Evolutionary conservation across 2,113 vertebrate genomes (phyloP).

Genomic region (Trichomycterus rosablanca): DNA sequence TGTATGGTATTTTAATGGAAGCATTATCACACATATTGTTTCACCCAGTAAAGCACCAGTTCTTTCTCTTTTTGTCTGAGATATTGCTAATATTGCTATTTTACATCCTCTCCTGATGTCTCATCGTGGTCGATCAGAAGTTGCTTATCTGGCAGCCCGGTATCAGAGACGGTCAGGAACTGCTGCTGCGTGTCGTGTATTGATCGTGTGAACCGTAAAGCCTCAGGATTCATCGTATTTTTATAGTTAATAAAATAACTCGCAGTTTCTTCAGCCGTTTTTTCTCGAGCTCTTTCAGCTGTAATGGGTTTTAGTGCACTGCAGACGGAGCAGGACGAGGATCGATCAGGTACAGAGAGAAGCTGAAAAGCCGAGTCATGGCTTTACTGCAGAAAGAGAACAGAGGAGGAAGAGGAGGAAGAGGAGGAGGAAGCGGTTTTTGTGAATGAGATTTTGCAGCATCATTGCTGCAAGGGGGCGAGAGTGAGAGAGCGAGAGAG

Average conservation of each 20-base stretch:
- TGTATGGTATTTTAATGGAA: too few species aligned
- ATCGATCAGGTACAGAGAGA: not conserved
- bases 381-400: conserved; percentile 9
- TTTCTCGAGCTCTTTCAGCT: too few species aligned
- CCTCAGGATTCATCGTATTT: too few species aligned
- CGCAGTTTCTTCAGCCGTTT: too few species aligned
- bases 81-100: not conserved
- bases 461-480: conserved; percentile 43
- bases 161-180: too few species aligned
- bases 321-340: conserved; percentile 1
- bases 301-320: not conserved
- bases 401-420: conserved; percentile 23
- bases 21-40: not conserved
- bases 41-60: not conserved
- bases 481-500: not conserved
- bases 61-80: not conserved
- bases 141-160: too few species aligned
- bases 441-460: conserved; percentile 39
- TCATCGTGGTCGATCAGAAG: too few species aligned
- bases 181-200: too few species aligned
- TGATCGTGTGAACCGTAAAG: too few species aligned
- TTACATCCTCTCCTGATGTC: too few species aligned
- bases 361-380: conserved; percentile 2
- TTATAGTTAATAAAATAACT: too few species aligned
- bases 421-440: conserved; percentile 23